phyloP scores from a whole-genome alignment of 2,113 vertebrate genomes.

The Oxyruncus cristatus region DNA sequence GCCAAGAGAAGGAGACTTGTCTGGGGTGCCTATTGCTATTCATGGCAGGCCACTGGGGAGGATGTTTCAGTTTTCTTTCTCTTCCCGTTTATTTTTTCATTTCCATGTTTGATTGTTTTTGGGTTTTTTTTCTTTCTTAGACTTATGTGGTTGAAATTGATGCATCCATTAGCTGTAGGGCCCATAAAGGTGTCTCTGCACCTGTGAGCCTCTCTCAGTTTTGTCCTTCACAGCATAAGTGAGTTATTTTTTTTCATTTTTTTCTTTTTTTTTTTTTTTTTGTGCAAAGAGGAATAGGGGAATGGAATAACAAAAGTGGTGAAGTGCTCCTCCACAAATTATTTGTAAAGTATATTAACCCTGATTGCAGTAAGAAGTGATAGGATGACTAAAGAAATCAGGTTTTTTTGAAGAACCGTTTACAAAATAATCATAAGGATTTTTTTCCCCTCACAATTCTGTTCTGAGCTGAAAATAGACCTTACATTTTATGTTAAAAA shows the following conservation, averaged over 20 bases:
- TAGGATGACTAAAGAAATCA: neutral
- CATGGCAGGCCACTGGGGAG: neutral
- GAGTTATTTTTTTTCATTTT: neutral
- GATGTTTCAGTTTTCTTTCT: neutral
- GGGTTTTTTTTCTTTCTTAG: accelerated
- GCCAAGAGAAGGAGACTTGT: neutral
- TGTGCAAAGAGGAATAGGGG: neutral
- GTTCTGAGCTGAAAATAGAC: neutral
- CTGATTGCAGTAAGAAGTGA: neutral
- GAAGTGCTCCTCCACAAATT: neutral
- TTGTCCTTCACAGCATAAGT: neutral
- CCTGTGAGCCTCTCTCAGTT: neutral
- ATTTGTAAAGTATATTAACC: neutral
- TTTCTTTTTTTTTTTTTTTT: neutral
- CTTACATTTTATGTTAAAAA: neutral
- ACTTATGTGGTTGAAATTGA: neutral
- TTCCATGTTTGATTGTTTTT: accelerated
- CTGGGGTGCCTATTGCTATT: neutral
- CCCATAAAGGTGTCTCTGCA: neutral
- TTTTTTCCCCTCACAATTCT: neutral
- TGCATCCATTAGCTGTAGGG: neutral
- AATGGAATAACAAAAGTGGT: neutral
- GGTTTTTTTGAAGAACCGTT: neutral
- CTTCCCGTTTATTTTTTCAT: neutral
- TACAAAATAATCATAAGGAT: neutral